Conservation (phyloP, 2,113 vertebrate genomes). For the Seriola aureovittata region DNA sequence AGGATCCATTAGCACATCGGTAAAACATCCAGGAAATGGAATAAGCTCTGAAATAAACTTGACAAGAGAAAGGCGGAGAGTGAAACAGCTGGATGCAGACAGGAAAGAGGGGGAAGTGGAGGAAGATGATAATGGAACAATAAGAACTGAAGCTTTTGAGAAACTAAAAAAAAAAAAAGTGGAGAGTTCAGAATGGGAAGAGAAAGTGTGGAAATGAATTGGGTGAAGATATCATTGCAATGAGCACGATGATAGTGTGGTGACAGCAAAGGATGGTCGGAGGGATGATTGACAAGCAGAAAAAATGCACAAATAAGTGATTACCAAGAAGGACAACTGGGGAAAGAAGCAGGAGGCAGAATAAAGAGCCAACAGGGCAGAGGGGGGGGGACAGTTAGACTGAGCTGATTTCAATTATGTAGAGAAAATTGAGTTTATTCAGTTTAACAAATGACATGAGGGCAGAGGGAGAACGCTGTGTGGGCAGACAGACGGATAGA, state of each 20-base stretch:
- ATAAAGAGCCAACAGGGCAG: neutral
- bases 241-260: neutral
- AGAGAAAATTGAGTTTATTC: slow-evolving; percentile 35
- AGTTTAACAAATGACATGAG: neutral
- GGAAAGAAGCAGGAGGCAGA: neutral
- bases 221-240: neutral
- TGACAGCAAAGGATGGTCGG: neutral
- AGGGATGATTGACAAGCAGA: neutral
- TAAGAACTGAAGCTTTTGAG: neutral
- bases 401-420: slow-evolving; percentile 13
- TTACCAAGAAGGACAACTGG: neutral
- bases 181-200: neutral
- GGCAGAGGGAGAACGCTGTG: neutral
- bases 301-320: neutral
- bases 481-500: neutral
- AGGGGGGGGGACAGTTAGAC: neutral
- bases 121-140: neutral
- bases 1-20: neutral
- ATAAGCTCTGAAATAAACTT: neutral
- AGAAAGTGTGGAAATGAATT: neutral
- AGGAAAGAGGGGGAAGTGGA: neutral
- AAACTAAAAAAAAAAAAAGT: neutral
- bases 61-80: neutral
- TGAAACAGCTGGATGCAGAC: neutral
- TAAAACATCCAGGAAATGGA: neutral